A percentile compares a stretch with the other conserved stretches of the same genome.
Conservation (phyloP, 2,113 vertebrate species). For the Fregetta grallaria region DNA sequence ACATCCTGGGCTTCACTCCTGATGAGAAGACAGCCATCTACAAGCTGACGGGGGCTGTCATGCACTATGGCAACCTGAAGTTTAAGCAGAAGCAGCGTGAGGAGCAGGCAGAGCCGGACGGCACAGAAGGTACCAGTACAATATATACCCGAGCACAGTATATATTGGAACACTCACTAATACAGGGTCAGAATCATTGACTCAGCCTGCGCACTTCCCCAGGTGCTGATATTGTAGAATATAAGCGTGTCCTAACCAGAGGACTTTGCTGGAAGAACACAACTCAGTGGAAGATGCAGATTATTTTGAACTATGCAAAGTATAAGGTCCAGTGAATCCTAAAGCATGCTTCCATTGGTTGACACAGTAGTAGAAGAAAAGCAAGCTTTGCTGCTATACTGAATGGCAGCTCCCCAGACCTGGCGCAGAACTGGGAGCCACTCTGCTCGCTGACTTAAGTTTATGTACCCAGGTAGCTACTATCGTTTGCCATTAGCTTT, state of each 20-base stretch:
- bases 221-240: background rate
- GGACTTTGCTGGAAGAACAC: background rate
- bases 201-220: background rate
- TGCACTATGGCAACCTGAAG: too few relatives aligned
- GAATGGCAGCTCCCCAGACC: background rate
- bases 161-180: background rate
- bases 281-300: background rate
- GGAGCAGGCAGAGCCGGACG: slow-evolving; percentile 82
- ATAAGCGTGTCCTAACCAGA: background rate
- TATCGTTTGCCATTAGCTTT: background rate
- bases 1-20: too few relatives aligned
- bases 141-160: background rate
- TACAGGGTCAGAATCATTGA: background rate
- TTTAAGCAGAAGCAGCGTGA: slow-evolving; percentile 86
- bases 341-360: background rate
- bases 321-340: background rate
- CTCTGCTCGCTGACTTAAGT: background rate
- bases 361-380: background rate
- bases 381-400: background rate
- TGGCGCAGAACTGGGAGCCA: fast-evolving
- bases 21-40: too few relatives aligned
- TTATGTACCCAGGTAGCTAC: background rate
- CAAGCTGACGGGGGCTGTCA: too few relatives aligned
- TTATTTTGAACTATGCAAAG: background rate
- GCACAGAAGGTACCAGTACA: slow-evolving; percentile 73